Evolutionary conservation across 2,888 invertebrate species (phyloP).

Genomic region (Dendrolimus houi): DNA sequence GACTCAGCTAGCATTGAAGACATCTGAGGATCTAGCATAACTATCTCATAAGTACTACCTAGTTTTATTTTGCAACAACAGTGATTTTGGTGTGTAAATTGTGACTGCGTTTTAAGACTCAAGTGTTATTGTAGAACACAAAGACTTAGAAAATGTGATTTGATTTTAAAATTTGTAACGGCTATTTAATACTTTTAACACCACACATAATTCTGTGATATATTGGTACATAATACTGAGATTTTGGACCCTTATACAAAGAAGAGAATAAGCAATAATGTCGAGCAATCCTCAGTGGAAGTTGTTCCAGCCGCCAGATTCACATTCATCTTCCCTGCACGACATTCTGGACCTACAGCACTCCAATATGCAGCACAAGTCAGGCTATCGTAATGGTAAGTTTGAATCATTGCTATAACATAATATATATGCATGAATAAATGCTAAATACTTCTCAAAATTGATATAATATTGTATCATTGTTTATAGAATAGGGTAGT

Average conservation of each 20-base stretch:
- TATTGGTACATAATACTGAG: conserved; percentile 50
- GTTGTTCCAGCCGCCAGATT: conserved; percentile 93
- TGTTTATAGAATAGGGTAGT: background rate
- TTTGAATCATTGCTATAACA: no score
- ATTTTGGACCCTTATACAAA: conserved; percentile 66
- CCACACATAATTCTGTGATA: conserved; percentile 68
- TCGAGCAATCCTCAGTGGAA: conserved; percentile 93
- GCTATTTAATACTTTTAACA: conserved; percentile 41
- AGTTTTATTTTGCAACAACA: conserved; percentile 64
- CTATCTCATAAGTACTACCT: conserved; percentile 57
- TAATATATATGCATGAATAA: no score
- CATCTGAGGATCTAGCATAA: conserved; percentile 85
- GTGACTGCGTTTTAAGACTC: conserved; percentile 47
- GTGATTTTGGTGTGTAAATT: conserved; percentile 55
- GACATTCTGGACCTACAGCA: conserved; percentile 87
- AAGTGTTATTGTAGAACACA: conserved; percentile 48
- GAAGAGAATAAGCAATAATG: conserved; percentile 71
- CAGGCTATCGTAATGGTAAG: conserved; percentile 75
- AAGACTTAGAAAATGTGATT: conserved; percentile 65
- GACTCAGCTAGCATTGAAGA: conserved; percentile 93
- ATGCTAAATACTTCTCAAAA: conserved; percentile 8
- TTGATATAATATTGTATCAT: background rate
- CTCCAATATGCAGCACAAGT: conserved; percentile 68
- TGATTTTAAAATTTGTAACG: conserved; percentile 48
- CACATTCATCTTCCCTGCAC: conserved; percentile 88